Evolutionary conservation across 2,797 vertebrate species (phyloP).

Genomic region (Gymnothorax reevesii): DNA sequence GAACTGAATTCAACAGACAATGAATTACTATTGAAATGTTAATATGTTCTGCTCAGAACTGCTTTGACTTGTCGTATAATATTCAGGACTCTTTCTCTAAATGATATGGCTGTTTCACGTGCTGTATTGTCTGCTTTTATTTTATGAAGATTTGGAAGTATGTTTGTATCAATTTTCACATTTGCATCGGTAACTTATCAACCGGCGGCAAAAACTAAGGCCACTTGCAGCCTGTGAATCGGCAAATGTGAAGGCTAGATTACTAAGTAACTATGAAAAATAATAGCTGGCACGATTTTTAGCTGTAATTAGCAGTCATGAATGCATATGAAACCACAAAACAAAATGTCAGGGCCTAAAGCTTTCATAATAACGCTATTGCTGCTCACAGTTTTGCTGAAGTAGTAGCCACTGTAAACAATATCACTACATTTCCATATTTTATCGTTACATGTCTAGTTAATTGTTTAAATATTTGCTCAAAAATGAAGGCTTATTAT

Average conservation of each 20-base stretch:
- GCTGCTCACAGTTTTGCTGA: neutral
- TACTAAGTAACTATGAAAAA: neutral
- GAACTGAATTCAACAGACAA: neutral
- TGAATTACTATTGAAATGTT: neutral
- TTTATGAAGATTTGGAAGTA: neutral
- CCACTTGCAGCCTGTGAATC: neutral
- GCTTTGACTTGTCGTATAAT: neutral
- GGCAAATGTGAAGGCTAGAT: neutral
- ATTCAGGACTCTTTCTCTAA: neutral
- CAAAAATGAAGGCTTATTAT: neutral
- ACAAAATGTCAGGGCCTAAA: neutral
- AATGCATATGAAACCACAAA: neutral
- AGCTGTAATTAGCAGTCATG: neutral
- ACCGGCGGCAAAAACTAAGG: neutral
- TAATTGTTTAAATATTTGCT: neutral
- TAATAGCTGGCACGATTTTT: neutral
- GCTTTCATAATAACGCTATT: neutral
- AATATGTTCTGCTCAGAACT: slow-evolving; percentile 1
- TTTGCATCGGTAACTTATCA: neutral
- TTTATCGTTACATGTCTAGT: neutral
- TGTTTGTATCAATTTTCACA: neutral
- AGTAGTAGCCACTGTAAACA: neutral
- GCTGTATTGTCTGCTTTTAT: neutral
- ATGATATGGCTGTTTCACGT: neutral
- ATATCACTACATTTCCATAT: neutral